Conservation (phyloP, 1,140 invertebrate species). For the Coptotermes formosanus region DNA sequence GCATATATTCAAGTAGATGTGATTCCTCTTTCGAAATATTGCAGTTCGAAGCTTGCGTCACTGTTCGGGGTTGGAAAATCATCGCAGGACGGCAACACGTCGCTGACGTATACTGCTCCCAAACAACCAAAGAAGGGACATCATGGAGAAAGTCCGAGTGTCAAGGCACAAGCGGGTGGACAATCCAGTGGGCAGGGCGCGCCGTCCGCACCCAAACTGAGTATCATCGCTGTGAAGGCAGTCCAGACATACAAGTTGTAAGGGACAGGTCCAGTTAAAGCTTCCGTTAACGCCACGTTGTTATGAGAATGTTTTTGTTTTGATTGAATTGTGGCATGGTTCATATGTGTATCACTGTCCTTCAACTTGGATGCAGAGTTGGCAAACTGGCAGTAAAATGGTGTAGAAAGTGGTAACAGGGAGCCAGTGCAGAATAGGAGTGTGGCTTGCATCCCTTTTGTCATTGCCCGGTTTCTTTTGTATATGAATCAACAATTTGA, state of each 20-base stretch:
- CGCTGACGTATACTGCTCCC: conserved; percentile 37
- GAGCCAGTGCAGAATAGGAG: too few species aligned
- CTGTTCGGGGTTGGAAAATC: conserved; percentile 31
- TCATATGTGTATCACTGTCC: too few species aligned
- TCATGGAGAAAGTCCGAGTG: background rate
- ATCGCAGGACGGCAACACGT: conserved; percentile 29
- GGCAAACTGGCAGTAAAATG: too few species aligned
- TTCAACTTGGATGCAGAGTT: too few species aligned
- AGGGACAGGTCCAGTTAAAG: background rate
- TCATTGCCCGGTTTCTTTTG: too few species aligned
- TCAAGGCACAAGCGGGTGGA: background rate
- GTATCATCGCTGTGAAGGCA: conserved; percentile 35
- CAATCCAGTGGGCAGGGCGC: background rate
- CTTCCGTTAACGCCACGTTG: too few species aligned
- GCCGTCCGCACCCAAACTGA: conserved; percentile 18
- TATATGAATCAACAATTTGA: too few species aligned
- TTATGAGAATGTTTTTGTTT: too few species aligned
- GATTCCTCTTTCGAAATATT: conserved; percentile 9
- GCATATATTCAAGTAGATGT: too few species aligned
- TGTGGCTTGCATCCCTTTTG: too few species aligned
- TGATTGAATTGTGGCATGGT: too few species aligned
- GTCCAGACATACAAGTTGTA: conserved; percentile 39
- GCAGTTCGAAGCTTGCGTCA: conserved; percentile 36
- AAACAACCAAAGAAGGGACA: conserved; percentile 35
- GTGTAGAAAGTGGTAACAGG: too few species aligned